Conservation (phyloP, 2,888 invertebrate genomes). For the Pristionchus exspectatus region DNA sequence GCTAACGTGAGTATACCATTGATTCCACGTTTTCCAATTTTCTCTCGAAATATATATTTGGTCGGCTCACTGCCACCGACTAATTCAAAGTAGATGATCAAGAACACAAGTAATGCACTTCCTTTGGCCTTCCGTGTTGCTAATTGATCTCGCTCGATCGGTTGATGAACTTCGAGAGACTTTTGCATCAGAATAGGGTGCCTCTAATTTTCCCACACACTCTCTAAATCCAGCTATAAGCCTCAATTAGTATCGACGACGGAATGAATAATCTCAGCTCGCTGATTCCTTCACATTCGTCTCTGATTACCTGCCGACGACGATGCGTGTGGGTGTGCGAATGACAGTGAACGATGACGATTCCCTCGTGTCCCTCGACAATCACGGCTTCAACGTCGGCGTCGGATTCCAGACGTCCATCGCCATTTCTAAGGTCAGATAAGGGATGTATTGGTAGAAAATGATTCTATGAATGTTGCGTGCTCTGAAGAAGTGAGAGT, state of each 20-base stretch:
- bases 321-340: constrained; percentile 4
- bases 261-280: constrained; percentile 23
- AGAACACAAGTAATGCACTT: too few species aligned
- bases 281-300: background rate
- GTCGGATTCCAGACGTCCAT: constrained; percentile 53
- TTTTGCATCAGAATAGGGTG: too few species aligned
- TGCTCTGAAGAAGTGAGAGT: too few species aligned
- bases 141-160: too few species aligned
- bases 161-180: too few species aligned
- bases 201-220: too few species aligned
- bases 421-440: constrained; percentile 20
- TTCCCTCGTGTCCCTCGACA: background rate
- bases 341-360: constrained; percentile 48
- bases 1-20: constrained; percentile 29
- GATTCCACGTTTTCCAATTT: background rate
- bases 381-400: constrained; percentile 44
- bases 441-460: background rate
- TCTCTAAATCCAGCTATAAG: too few species aligned
- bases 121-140: too few species aligned
- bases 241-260: too few species aligned
- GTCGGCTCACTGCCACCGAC: too few species aligned
- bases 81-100: too few species aligned
- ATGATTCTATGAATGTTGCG: too few species aligned
- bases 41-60: background rate
- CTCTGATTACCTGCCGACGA: constrained; percentile 53